Base-by-base conservation (phyloP, 1,140 invertebrate species). In the Hypothenemus hampei region DNA sequence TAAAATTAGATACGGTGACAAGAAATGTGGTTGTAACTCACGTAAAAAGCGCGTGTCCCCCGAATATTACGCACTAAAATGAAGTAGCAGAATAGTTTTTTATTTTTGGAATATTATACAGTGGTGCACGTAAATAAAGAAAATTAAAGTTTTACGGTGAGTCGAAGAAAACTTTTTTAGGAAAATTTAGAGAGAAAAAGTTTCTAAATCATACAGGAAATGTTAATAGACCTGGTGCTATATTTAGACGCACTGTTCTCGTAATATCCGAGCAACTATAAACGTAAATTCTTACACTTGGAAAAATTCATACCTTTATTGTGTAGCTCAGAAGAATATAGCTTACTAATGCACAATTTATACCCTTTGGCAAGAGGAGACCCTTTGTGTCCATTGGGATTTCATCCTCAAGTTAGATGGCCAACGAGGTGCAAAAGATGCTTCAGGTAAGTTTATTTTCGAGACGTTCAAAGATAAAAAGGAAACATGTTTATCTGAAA, bases 341-440 rank as follows among this genome's bases (percentile, higher is more conserved):
- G 45, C 22, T 41, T 13, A 53, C 58, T 33, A n/a, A 89, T 89
- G 86, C 85, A 89, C 76, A 86, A 88, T 72, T 72, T 89, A 68
- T 89, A 88, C 72, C 85, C 86, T 35, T 77, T 83, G 61, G 81
- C 82, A 60, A 89, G 87, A 76, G 87, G 87, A 49, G 91, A 94
- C 70, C 86, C 90, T 31, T 74, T 93, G 47, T 94, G 91, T 70
- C 90, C 90, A 19, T 75, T 93, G 66, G 91, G 92, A n/a, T 95
- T 95, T 69, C 89, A 93, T 75, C 91, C 91, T 16, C 91, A 94
- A 76, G 88, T 91, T 56, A 81, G 91, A 60, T 93, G 91, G 87
- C 91, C 91, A 11, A 94, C 90, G 31, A 78, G 90, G 59, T 94
- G 91, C 75, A 93, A 93, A 75, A 76, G 91, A 60, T 95, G 91